Conservation (phyloP, 2,797 vertebrate genomes). For the Schizopygopsis pylzovi region DNA sequence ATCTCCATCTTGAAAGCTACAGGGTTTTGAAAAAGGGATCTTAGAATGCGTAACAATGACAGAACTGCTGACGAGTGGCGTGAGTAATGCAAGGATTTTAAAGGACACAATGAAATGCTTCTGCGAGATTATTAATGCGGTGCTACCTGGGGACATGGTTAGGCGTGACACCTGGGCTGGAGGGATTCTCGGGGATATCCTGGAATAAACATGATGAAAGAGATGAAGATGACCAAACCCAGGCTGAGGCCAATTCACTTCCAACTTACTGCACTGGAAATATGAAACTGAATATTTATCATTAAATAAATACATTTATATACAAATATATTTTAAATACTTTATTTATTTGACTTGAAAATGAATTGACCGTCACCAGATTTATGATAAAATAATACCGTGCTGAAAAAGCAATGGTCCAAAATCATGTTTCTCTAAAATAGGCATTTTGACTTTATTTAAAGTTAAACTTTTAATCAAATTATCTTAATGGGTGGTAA, state of each 20-base stretch:
- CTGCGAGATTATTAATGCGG: constrained; percentile 79
- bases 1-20: constrained; percentile 65
- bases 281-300: constrained; percentile 15
- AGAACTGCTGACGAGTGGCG: constrained; percentile 51
- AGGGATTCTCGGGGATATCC: constrained; percentile 86
- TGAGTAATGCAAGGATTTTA: constrained; percentile 70
- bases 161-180: constrained; percentile 85
- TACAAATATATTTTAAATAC: not conserved
- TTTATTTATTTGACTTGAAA: constrained; percentile 41
- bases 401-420: constrained; percentile 51
- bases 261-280: constrained; percentile 34
- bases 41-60: constrained; percentile 50
- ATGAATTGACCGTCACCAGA: constrained; percentile 56
- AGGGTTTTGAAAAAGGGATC: constrained; percentile 61
- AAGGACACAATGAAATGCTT: constrained; percentile 56
- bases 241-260: constrained; percentile 49
- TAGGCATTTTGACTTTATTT: not conserved
- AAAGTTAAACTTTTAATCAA: not conserved
- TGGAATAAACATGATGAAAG: constrained; percentile 89
- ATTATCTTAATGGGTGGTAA: not conserved
- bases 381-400: constrained; percentile 58
- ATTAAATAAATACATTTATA: not conserved
- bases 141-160: constrained; percentile 89
- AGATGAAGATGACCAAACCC: constrained; percentile 80
- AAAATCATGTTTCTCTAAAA: constrained; percentile 25